These are phyloP conservation scores for Carollia perspicillata DNA, from an alignment of 2,113 vertebrate genomes.

Conservation along the genomic window DNA sequence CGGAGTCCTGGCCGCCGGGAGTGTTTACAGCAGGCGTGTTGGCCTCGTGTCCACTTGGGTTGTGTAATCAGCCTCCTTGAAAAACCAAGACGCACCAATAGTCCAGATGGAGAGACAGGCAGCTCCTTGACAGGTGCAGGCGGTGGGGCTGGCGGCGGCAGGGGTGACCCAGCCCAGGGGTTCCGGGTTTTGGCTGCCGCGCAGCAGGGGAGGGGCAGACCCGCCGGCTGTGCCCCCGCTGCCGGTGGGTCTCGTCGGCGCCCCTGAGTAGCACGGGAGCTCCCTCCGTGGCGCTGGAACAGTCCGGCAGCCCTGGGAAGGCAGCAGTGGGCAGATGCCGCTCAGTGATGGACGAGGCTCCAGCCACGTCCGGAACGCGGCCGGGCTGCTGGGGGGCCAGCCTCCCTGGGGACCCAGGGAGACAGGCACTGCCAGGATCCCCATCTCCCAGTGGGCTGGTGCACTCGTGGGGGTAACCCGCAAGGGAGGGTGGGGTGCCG, in stretches of 20 bases:
- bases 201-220: rapidly evolving
- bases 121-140: background rate
- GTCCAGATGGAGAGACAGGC: background rate
- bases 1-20: background rate
- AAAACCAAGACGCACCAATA: background rate
- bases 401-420: background rate
- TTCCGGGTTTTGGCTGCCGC: background rate
- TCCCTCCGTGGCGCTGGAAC: background rate
- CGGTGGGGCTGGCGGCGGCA: background rate
- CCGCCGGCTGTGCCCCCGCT: background rate
- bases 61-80: background rate
- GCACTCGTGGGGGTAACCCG: background rate
- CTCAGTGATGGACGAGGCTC: too few relatives aligned
- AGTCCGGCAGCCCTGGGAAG: background rate
- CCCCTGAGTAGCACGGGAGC: background rate
- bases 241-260: background rate
- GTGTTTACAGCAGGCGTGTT: background rate
- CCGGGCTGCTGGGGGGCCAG: background rate
- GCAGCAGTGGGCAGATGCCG: background rate
- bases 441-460: background rate
- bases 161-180: background rate
- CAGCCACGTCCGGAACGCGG: background rate
- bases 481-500: background rate
- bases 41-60: background rate
- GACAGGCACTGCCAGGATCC: rapidly evolving